A percentile compares a stretch with the other conserved stretches of the same genome.
These are phyloP conservation scores for Poecilobothrus nobilitatus DNA, from an alignment of 2,888 invertebrate species.

Conservation along the genomic window DNA sequence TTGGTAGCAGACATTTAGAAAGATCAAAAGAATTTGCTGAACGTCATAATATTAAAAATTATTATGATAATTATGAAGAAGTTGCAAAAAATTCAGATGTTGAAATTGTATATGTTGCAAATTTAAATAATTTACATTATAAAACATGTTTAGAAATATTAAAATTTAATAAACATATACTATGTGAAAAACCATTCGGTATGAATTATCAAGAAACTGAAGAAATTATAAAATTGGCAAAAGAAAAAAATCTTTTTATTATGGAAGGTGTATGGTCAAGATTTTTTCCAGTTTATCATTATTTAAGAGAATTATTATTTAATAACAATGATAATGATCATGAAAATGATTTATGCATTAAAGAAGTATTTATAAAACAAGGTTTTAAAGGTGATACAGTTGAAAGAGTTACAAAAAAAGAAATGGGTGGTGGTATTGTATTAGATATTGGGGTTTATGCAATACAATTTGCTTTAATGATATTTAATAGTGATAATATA, in stretches of 20 bases:
- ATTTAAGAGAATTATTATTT: conserved; percentile 49
- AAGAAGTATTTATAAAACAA: conserved; percentile 57
- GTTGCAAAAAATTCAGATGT: conserved; percentile 62
- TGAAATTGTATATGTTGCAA: conserved; percentile 76
- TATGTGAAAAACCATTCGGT: conserved; percentile 80
- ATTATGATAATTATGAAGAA: conserved; percentile 64
- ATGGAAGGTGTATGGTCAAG: conserved; percentile 83
- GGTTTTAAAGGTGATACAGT: conserved; percentile 51
- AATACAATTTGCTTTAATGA: conserved; percentile 58
- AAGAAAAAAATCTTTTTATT: conserved; percentile 57
- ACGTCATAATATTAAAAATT: conserved; percentile 55
- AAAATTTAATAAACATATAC: conserved; percentile 67
- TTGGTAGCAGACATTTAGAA: conserved; percentile 61
- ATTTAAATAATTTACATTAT: conserved; percentile 62
- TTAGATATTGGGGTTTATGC: conserved; percentile 67
- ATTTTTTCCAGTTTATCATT: conserved; percentile 63
- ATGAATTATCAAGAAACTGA: conserved; percentile 62
- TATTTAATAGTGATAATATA: conserved; percentile 58
- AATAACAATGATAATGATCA: conserved; percentile 31
- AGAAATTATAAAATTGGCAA: conserved; percentile 57
- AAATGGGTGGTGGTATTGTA: conserved; percentile 64
- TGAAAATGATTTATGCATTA: conserved; percentile 53
- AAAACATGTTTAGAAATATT: conserved; percentile 60
- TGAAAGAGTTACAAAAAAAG: conserved; percentile 51
- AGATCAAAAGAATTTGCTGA: conserved; percentile 64